phyloP scores from a whole-genome alignment of 2,113 vertebrate species.

The Cyanoderma ruficeps region DNA sequence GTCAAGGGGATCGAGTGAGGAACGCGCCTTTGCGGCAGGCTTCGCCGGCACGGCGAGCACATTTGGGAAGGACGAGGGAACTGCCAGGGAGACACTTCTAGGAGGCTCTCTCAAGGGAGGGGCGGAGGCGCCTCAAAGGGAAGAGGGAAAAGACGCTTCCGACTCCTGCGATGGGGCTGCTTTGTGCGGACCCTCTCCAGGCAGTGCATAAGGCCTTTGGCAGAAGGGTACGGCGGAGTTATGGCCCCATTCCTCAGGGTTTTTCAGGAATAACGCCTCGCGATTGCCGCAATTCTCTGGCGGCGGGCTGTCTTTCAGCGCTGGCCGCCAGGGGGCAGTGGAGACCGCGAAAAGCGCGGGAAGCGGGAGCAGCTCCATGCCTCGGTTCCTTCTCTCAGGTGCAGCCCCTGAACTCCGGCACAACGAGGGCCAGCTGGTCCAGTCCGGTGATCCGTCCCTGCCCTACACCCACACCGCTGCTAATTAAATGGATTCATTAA shows the following conservation, averaged over 20 bases:
- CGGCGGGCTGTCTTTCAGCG: accelerated
- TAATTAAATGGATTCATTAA: too few relatives aligned
- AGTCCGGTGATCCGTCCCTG: background rate
- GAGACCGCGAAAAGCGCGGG: background rate
- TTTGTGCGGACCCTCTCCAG: background rate
- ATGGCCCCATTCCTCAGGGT: accelerated
- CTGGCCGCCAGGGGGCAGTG: background rate
- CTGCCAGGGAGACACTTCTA: background rate
- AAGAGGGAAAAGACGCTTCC: too few relatives aligned
- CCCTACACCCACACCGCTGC: accelerated
- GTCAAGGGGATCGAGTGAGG: background rate
- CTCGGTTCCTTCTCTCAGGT: accelerated
- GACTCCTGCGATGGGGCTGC: background rate
- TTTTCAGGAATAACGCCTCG: background rate
- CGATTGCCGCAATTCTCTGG: accelerated
- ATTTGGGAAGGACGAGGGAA: background rate
- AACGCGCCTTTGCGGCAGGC: background rate
- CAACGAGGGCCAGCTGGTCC: background rate
- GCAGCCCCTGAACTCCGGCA: background rate
- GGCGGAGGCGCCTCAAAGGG: background rate
- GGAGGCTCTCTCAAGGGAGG: background rate
- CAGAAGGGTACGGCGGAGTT: accelerated
- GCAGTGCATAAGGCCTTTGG: background rate
- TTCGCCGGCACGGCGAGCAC: background rate
- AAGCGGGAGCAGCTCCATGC: too few relatives aligned